A percentile compares a stretch with the other conserved stretches of the same genome.
phyloP scores from a whole-genome alignment of 2,113 vertebrate species.

The Mus musculus region GRCm39 chr1:125484501-125485000 shows the following conservation, averaged over 20 bases:
- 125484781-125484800: not conserved
- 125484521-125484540: not conserved
- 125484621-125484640: not conserved
- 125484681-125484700: not conserved
- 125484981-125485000: not conserved
- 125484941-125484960: not conserved
- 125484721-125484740: constrained; percentile 1
- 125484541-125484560: not conserved
- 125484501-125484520: not conserved
- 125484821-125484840: not conserved
- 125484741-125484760: not conserved
- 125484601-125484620: not conserved
- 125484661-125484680: not conserved
- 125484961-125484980: not conserved
- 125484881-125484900: not conserved
- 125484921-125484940: not conserved
- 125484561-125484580: not conserved
- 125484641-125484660: not conserved
- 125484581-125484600: not conserved
- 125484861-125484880: not conserved
- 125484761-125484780: not conserved
- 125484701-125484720: not conserved
- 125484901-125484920: not conserved
- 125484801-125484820: not conserved
- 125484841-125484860: not conserved